These are phyloP conservation scores for Hypanus sabinus DNA, from an alignment of 2,113 vertebrate species.

Conservation along the genomic window DNA sequence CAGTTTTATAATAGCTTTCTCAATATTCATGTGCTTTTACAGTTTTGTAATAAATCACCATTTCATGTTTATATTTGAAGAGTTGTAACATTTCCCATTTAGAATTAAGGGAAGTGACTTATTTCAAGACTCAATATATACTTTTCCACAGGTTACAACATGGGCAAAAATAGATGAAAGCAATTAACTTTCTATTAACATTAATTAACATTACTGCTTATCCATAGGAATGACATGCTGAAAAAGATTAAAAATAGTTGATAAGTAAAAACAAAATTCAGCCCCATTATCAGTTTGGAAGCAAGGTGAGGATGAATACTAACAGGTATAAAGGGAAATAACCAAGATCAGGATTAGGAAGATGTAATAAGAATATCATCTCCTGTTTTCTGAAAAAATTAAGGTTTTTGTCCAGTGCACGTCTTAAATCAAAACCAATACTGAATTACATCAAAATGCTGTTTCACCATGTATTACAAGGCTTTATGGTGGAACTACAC, in stretches of 20 bases:
- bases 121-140: background rate
- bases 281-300: background rate
- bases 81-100: background rate
- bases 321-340: background rate
- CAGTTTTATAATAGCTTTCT: background rate
- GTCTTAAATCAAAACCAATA: background rate
- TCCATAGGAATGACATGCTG: background rate
- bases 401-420: background rate
- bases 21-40: background rate
- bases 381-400: background rate
- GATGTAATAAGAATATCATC: background rate
- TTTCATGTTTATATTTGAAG: too few relatives aligned
- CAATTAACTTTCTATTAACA: background rate
- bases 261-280: background rate
- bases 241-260: background rate
- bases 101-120: background rate
- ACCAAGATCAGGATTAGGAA: background rate
- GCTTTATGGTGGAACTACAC: background rate
- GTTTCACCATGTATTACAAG: background rate
- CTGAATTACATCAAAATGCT: background rate
- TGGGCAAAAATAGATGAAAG: background rate
- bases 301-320: background rate
- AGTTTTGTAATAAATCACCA: background rate
- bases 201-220: background rate
- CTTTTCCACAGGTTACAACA: background rate